A percentile compares a stretch with the other conserved stretches of the same genome.
These are phyloP conservation scores for Festucalex cinctus DNA, from an alignment of 2,113 vertebrate species.

Conservation along the genomic window DNA sequence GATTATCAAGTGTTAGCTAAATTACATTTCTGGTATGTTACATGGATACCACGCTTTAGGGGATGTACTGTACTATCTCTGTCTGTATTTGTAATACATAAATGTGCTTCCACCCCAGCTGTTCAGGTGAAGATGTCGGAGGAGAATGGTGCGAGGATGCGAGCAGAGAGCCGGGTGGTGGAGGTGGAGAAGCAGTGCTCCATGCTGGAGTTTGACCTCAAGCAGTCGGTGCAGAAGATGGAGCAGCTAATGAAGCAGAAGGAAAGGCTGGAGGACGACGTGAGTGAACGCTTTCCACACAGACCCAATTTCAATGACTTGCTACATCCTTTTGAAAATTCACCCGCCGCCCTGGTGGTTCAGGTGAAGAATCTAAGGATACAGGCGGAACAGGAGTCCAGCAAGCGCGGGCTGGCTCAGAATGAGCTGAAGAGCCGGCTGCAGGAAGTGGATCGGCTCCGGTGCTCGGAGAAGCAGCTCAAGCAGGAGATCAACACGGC, in stretches of 20 bases:
- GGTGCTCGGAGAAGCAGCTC: slow-evolving; percentile 92
- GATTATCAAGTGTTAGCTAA: background rate
- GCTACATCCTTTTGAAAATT: background rate
- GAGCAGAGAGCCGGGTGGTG: slow-evolving; percentile 88
- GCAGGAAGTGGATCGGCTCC: slow-evolving; percentile 87
- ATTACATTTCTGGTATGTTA: background rate
- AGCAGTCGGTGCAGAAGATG: slow-evolving; percentile 94
- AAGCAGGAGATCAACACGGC: slow-evolving; percentile 94
- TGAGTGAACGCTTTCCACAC: slow-evolving; percentile 47
- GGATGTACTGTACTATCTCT: background rate
- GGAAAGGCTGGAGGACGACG: slow-evolving; percentile 93
- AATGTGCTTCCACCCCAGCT: slow-evolving; percentile 63
- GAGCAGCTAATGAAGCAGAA: slow-evolving; percentile 94
- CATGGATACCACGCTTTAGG: background rate
- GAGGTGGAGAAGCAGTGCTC: slow-evolving; percentile 97
- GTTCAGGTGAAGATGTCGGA: slow-evolving; percentile 95
- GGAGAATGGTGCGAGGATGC: slow-evolving; percentile 85
- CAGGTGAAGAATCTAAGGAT: slow-evolving; percentile 86
- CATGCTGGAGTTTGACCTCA: slow-evolving; percentile 96
- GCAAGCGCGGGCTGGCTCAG: slow-evolving; percentile 82
- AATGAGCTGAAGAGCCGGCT: slow-evolving; percentile 85
- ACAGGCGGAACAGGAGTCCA: slow-evolving; percentile 87
- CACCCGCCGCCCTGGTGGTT: background rate
- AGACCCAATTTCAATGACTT: background rate
- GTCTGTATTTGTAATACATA: background rate